phyloP scores from a whole-genome alignment of 2,113 vertebrate species.

The Erythrocebus patas region DNA sequence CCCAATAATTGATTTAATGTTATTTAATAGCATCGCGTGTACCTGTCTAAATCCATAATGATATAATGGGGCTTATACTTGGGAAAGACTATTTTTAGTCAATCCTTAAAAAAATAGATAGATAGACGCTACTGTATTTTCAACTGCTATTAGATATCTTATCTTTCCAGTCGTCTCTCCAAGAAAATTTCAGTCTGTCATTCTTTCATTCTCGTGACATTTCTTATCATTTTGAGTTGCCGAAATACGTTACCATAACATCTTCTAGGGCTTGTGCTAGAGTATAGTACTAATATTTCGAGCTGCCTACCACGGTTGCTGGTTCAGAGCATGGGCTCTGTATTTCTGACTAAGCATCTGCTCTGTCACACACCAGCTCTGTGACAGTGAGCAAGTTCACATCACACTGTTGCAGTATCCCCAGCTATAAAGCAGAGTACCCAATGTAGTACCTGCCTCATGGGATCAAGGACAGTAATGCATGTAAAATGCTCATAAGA shows the following conservation, averaged over 20 bases:
- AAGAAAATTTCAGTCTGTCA: not conserved
- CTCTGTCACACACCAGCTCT: not conserved
- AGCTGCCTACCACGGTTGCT: not conserved
- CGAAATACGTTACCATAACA: not conserved
- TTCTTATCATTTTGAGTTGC: not conserved
- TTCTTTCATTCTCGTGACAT: not conserved
- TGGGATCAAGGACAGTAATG: not conserved
- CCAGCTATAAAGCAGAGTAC: not conserved
- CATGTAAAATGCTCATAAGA: not conserved
- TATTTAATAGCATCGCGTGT: not conserved
- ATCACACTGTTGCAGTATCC: not conserved
- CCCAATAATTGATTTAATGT: not conserved
- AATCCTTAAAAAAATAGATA: not conserved
- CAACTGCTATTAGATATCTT: not conserved
- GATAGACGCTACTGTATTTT: not conserved
- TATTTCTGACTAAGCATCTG: not conserved
- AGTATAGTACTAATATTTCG: rapidly evolving
- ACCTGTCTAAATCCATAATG: not conserved
- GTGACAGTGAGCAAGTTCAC: not conserved
- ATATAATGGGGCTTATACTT: not conserved
- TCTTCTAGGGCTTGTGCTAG: not conserved
- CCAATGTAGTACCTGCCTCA: not conserved
- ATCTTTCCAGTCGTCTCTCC: not conserved
- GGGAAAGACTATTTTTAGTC: not conserved
- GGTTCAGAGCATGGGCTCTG: not conserved